These are phyloP conservation scores for Cyanistes caeruleus DNA, from an alignment of 2,113 vertebrate genomes.

Conservation along the genomic window DNA sequence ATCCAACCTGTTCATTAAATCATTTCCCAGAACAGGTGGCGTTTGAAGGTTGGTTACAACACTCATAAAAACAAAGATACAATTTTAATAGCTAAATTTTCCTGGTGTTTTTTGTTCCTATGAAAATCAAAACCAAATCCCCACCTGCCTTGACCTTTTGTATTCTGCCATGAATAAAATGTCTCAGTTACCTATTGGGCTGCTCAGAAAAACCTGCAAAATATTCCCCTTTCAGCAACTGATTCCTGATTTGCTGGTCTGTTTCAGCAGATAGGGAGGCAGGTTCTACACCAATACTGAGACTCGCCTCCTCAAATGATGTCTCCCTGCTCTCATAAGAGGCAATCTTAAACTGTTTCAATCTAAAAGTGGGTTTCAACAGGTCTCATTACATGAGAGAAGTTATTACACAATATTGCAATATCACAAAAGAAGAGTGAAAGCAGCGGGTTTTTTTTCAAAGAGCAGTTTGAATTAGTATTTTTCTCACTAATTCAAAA, in stretches of 20 bases:
- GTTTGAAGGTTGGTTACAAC: not conserved
- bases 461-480: not conserved
- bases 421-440: not conserved
- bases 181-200: not conserved
- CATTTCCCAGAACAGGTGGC: not conserved
- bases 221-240: not conserved
- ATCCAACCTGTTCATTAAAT: not conserved
- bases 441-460: not conserved
- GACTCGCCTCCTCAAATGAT: not conserved
- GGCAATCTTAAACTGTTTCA: not conserved
- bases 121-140: not conserved
- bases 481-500: not conserved
- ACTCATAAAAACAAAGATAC: not conserved
- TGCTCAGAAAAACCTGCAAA: constrained; percentile 15
- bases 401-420: not conserved
- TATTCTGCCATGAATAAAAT: not conserved
- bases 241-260: not conserved
- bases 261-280: not conserved
- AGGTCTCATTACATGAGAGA: not conserved
- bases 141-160: constrained; percentile 12
- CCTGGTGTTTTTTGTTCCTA: not conserved
- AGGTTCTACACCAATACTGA: not conserved
- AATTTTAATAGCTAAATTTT: not conserved
- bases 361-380: not conserved
- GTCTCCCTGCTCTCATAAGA: not conserved